These are phyloP conservation scores for Cheirogaleus major DNA, from an alignment of 2,797 vertebrate species.

Conservation along the genomic window DNA sequence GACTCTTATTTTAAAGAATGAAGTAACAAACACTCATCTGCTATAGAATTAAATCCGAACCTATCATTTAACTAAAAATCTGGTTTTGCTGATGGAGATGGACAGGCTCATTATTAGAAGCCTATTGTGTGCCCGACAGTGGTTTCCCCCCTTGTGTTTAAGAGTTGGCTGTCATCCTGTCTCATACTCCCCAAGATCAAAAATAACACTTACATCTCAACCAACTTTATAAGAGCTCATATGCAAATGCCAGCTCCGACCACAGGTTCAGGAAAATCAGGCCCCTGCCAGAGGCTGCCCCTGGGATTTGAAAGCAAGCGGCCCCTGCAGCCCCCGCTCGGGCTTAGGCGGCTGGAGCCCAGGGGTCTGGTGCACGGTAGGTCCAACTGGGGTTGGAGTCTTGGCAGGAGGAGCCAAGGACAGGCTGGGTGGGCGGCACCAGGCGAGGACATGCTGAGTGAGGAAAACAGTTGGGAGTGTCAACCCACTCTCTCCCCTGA, in stretches of 20 bases:
- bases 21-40: not conserved
- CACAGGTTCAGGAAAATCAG: not conserved
- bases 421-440: accelerated
- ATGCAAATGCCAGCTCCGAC: not conserved
- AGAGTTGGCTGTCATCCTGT: not conserved
- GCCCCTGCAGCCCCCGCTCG: not conserved
- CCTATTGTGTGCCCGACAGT: not conserved
- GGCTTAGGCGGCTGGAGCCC: not conserved
- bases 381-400: not conserved
- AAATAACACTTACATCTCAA: not conserved
- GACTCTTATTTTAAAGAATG: not conserved
- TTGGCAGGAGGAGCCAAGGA: not conserved
- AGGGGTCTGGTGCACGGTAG: accelerated
- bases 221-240: not conserved
- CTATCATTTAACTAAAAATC: not conserved
- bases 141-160: not conserved
- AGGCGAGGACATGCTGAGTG: accelerated
- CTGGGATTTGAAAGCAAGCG: not conserved
- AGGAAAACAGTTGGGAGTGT: accelerated
- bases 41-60: constrained; percentile 17
- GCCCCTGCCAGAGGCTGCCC: not conserved
- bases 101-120: not conserved
- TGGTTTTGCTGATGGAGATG: not conserved
- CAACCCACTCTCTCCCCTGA: accelerated
- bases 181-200: not conserved